Evolutionary conservation across 2,113 vertebrate genomes (phyloP).

Genomic region (Isichthys henryi): DNA sequence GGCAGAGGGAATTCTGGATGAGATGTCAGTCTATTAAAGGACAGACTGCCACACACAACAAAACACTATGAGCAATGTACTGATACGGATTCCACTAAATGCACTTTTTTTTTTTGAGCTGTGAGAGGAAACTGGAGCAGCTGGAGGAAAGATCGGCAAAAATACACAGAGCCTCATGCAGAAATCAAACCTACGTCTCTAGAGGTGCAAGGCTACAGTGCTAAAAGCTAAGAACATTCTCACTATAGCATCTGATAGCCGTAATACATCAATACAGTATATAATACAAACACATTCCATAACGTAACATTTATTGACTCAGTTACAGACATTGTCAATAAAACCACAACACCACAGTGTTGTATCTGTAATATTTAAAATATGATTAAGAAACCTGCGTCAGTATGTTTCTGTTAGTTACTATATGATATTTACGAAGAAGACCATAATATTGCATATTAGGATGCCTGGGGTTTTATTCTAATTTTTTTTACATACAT

Average conservation of each 20-base stretch:
- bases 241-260: not conserved
- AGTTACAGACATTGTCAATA: not conserved
- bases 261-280: not conserved
- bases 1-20: not conserved
- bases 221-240: not conserved
- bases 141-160: not conserved
- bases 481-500: not conserved
- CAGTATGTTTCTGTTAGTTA: not conserved
- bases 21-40: not conserved
- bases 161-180: not conserved
- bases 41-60: not conserved
- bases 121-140: not conserved
- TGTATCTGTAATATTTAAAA: not conserved
- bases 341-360: not conserved
- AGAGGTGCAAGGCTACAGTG: not conserved
- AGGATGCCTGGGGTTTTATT: not conserved
- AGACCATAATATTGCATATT: not conserved
- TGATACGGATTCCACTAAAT: not conserved
- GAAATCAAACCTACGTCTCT: not conserved
- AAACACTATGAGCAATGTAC: not conserved
- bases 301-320: not conserved
- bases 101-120: not conserved
- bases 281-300: not conserved
- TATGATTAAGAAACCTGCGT: not conserved
- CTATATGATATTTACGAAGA: not conserved